Base-by-base conservation (phyloP, 2,888 invertebrate genomes). In the Chrysolina oricalcia region DNA sequence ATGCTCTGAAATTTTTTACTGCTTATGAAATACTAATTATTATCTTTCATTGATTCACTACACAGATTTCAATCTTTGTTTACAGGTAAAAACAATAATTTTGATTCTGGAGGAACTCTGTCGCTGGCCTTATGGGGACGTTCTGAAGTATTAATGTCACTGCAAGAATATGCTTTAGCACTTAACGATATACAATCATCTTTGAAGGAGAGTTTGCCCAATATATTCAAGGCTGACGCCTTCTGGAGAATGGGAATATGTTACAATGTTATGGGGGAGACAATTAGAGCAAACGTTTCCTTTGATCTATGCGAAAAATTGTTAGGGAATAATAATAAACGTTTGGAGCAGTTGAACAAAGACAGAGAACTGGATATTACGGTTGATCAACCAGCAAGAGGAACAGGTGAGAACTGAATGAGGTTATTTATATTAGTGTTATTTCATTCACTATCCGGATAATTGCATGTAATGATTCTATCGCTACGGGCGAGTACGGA, bases 211-310 rank as follows among this genome's bases (percentile, higher is more conserved):
- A 91, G 92, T 2, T 88, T 94, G 5, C 92, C 93, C 0, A 90
- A 90, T 0, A 91, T 90, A 74, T 90, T 91, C 88, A 92, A 93
- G 76, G 90, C 91, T 0, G 92, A 93, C 75, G 93, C 94, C 78
- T 95, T 93, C 84, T 91, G 92, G 88, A 90, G 92, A 80, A 92
- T 94, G 92, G 93, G 93, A 0, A 90, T 93, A 72, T 94, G 94
- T 76, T 94, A 94, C 83, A 89, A 89, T 90, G 92, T 90, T 13
- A 87, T 92, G 76, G 91, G 91, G 0, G 93, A 94, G 80, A 85
- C 88, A 0, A 90, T 91, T 0, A 91, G 92, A 78, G 92, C 94
- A 0, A 92, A 92, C 83, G 92, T 95, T 0, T 92, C 94, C 0
- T 89, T 93, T 62, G 91, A 92, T 80, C 88, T 94, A 41, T 92